Evolutionary conservation across 2,797 vertebrate genomes (phyloP).

Genomic region (Simalia tracyae): DNA sequence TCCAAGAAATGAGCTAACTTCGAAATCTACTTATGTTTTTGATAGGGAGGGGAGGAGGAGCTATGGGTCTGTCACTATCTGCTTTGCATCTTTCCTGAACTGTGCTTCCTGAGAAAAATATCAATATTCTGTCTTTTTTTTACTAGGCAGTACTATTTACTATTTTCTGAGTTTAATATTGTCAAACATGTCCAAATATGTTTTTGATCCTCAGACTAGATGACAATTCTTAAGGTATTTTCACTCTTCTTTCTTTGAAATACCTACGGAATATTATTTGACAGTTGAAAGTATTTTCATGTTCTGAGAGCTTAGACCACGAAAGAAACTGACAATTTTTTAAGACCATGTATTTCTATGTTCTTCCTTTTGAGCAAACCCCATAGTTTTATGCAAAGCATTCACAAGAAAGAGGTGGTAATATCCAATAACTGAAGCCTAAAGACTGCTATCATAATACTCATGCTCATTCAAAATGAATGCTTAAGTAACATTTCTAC

Average conservation of each 20-base stretch:
- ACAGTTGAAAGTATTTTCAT: conserved; percentile 9
- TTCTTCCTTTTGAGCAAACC: conserved; percentile 16
- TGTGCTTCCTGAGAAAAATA: neutral
- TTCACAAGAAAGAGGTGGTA: neutral
- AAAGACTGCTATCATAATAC: neutral
- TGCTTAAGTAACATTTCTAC: neutral
- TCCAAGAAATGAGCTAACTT: neutral
- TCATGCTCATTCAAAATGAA: neutral
- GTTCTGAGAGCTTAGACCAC: conserved; percentile 5
- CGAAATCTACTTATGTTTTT: neutral
- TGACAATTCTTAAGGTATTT: neutral
- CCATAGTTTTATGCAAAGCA: conserved; percentile 16
- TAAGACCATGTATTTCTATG: conserved; percentile 12
- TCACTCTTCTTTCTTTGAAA: neutral
- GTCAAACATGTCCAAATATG: conserved; percentile 3
- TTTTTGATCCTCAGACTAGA: conserved; percentile 20
- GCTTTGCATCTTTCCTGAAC: neutral
- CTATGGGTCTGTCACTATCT: neutral
- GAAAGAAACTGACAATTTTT: neutral
- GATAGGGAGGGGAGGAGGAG: too few species aligned
- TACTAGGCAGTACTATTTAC: rapidly evolving
- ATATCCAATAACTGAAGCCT: neutral
- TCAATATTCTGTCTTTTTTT: neutral
- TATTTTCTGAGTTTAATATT: neutral
- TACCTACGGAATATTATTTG: conserved; percentile 10